Evolutionary conservation across 2,797 vertebrate genomes (phyloP), one percentile per base, ranked within the genome.

Genomic region (Halcyon badia): DNA sequence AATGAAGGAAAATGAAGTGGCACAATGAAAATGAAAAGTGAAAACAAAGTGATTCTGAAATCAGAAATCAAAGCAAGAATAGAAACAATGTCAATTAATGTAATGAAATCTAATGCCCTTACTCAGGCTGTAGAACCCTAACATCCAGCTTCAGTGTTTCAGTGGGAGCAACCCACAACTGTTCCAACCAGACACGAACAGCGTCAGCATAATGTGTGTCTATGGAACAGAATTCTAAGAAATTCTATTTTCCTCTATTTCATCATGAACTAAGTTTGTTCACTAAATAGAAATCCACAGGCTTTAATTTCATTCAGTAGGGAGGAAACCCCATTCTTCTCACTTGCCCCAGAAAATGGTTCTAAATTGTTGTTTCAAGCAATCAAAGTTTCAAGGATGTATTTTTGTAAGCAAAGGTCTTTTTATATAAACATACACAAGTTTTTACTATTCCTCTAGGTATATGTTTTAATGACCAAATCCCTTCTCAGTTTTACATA

Each of bases 11-110:
- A 87, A 91, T 62, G 52, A 75, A 71, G 88, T 5, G 73, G 83
- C 12, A 56, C 28, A 56, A 35, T 37, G n/a, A 82, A 79, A 94
- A 72, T 2, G 1, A 54, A 25, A 88, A 46, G 9, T 17, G n/a
- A 39, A 78, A 72, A 81, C 26, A 35, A n/a, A 66, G 88, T 11
- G 9, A 91, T 85, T 51, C 68, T 93, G 68, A 97, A 95, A 83
- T 62, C 35, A 75, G 46, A 85, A 41, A 86, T 19, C 35, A 87
- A 95, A 90, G 39, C n/a, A 78, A 80, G 57, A 2, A 31, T 2
- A 51, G 48, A 89, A 93, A 92, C 13, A 7, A 70, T 6, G 11
- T 42, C 71, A 96, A 58, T 14, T 11, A 15, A 71, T 24, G 39
- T 12, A 28, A 54, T n/a, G 24, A 3, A 7, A 4, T 3, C 4